Conservation (phyloP, 2,113 vertebrate species). For the Leucosticte australis region DNA sequence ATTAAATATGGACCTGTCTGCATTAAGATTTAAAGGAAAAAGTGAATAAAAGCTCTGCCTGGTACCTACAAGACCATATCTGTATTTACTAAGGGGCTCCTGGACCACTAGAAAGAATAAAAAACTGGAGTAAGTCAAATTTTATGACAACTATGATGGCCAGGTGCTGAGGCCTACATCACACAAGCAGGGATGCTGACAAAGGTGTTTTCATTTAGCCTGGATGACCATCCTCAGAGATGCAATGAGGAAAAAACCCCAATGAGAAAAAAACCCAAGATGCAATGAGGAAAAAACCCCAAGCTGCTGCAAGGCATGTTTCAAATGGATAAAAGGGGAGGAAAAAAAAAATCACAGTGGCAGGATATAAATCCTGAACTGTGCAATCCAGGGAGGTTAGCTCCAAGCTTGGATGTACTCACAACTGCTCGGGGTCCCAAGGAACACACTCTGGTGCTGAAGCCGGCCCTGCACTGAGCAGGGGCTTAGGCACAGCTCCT, state of each 20-base stretch:
- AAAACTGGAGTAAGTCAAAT: not conserved
- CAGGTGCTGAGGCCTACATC: accelerated
- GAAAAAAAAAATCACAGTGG: not conserved
- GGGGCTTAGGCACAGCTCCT: not conserved
- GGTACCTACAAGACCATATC: not conserved
- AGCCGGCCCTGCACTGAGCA: not conserved
- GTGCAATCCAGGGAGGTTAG: not conserved
- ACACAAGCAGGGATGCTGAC: not conserved
- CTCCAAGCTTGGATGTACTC: too few relatives aligned
- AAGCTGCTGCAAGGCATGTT: not conserved
- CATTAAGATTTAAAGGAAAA: not conserved
- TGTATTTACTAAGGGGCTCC: not conserved
- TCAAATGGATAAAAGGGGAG: not conserved
- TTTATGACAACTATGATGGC: accelerated
- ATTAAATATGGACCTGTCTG: not conserved
- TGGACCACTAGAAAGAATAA: not conserved
- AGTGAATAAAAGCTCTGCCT: not conserved
- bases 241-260: not conserved
- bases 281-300: not conserved
- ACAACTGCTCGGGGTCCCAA: not conserved
- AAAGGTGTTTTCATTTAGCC: not conserved
- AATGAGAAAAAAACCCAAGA: not conserved
- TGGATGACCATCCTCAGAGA: not conserved
- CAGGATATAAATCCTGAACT: not conserved
- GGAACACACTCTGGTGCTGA: accelerated